Evolutionary conservation across 2,113 vertebrate species (phyloP).

Genomic region (Rynchops niger): DNA sequence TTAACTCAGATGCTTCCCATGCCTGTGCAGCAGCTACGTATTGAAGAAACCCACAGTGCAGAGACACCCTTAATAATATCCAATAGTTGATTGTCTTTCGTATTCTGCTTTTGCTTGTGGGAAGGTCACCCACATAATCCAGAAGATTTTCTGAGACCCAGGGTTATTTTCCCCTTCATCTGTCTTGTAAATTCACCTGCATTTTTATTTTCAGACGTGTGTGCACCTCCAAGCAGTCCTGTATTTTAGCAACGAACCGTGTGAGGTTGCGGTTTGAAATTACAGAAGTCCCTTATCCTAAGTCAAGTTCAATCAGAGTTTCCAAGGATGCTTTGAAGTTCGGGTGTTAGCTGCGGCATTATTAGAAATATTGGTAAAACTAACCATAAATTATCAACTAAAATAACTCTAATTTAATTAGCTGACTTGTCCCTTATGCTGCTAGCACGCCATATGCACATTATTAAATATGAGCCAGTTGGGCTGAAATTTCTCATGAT

Average conservation of each 20-base stretch:
- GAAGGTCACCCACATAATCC: not conserved
- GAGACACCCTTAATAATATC: not conserved
- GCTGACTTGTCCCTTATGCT: conserved; percentile 38
- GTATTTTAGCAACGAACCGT: not conserved
- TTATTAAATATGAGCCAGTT: conserved; percentile 53
- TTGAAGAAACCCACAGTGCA: not conserved
- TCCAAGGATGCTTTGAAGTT: not conserved
- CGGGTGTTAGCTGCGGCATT: not conserved
- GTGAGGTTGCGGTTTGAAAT: not conserved
- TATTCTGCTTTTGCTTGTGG: not conserved
- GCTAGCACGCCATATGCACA: conserved; percentile 31
- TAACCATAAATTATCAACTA: conserved; percentile 12
- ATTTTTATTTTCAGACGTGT: not conserved
- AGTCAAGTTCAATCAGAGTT: not conserved
- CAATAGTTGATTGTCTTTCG: not conserved
- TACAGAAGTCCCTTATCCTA: not conserved
- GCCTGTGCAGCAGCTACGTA: not conserved
- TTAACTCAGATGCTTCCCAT: conserved; percentile 1
- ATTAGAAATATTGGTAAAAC: conserved; percentile 25
- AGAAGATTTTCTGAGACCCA: not conserved
- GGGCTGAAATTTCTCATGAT: conserved; percentile 50
- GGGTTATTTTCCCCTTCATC: not conserved
- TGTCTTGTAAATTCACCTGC: not conserved
- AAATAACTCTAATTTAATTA: conserved; percentile 53
- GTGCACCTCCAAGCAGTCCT: not conserved